Base-by-base conservation (phyloP, 1,140 invertebrate species). In the Zaprionus ornatus region DNA sequence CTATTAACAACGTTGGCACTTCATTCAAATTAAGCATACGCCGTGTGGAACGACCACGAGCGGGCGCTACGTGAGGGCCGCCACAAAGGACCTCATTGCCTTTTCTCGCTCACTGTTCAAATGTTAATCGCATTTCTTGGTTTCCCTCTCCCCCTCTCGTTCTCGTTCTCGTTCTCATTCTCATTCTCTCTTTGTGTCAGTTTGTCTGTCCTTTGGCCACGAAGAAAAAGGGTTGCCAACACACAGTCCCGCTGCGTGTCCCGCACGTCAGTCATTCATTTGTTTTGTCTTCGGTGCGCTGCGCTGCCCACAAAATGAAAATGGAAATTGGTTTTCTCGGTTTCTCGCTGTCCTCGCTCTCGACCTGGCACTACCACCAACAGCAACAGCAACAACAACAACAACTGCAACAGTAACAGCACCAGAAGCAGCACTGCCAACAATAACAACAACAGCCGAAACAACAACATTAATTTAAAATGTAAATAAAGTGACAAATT, bases 401-500 rank as follows among this genome's bases (percentile, higher is more conserved):
- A 15, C 65, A 48, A n/a, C n/a, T n/a, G n/a, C 48, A 50, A 17
- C 67, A 54, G 23, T 52, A 59, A 9, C 1, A n/a, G 15, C 37
- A 7, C 1, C 7, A 37, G 48, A 5, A 76, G 70, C 40, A 37
- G 29, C 48, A 48, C 13, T 61, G 40, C 13, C 62, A 52, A 32
- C 59, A 61, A 17, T 74, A 74, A 21, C 63, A 68, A 23, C 74
- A 73, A 23, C 32, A 66, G 23, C 13, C 25, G 15, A 23, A 73
- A 75, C 71, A 69, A 69, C 74, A 77, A 82, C 82, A 82, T 87
- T 87, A 71, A 87, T 87, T 87, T 88, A 77, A 87, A 87, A 87
- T 87, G 84, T 88, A 87, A 87, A 90, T 87, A 87, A 87, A 84
- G 84, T 87, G 84, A 87, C 84, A 87, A 87, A 87, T 87, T 87